phyloP scores from a whole-genome alignment of 1,140 invertebrate species.

The Lerema accius region DNA sequence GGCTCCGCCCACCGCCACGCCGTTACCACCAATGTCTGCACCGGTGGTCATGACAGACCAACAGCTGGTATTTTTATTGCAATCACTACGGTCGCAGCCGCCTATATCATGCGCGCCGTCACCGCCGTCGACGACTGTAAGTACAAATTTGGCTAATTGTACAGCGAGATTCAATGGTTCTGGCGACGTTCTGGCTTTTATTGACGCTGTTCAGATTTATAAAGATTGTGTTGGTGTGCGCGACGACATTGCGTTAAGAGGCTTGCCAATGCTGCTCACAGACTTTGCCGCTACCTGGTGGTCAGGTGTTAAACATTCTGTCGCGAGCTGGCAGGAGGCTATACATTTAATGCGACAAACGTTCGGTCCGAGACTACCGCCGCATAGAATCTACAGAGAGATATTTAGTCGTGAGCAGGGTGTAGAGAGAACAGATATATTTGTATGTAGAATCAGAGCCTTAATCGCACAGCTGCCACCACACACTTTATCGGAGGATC shows the following conservation, averaged over 20 bases:
- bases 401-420: conserved; percentile 1
- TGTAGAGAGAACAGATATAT: conserved; percentile 1
- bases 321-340: neutral
- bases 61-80: neutral
- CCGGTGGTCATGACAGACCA: neutral
- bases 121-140: neutral
- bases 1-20: neutral
- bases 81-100: neutral
- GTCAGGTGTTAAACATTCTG: neutral
- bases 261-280: neutral
- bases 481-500: conserved; percentile 3
- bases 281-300: neutral
- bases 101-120: neutral
- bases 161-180: neutral
- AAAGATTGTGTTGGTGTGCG: too few species aligned
- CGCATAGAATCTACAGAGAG: conserved; percentile 1
- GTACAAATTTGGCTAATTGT: neutral
- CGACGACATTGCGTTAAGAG: too few species aligned
- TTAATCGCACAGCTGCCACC: conserved; percentile 21
- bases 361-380: neutral
- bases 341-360: neutral
- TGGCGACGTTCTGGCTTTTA: neutral
- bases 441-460: neutral
- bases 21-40: neutral
- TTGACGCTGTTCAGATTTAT: too few species aligned